A percentile compares a stretch with the other conserved stretches of the same genome.
Evolutionary conservation across 2,797 vertebrate species (phyloP).

Genomic region (Tenualosa ilisha): DNA sequence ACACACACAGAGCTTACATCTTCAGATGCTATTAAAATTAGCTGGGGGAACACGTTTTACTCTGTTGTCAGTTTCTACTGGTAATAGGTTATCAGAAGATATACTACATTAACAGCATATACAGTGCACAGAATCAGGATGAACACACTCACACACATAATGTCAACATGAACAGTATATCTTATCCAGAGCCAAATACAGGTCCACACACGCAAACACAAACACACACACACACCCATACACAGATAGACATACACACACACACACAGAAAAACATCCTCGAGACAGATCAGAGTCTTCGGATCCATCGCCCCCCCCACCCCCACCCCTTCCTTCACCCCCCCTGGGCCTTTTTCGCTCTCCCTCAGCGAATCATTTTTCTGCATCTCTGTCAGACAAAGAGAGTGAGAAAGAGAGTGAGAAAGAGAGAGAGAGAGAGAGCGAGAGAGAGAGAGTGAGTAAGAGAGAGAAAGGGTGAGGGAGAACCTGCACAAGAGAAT

Average conservation of each 20-base stretch:
- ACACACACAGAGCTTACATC: not conserved
- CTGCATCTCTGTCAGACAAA: slow-evolving; percentile 8
- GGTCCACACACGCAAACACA: not conserved
- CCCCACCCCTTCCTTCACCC: not conserved
- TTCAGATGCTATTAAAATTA: not conserved
- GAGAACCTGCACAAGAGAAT: not conserved
- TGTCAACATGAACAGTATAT: not conserved
- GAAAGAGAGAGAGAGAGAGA: not conserved
- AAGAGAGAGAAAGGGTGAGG: no score
- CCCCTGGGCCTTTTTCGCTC: not conserved
- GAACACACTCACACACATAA: not conserved
- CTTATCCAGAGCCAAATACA: not conserved
- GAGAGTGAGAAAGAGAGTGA: no score
- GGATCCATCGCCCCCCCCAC: not conserved
- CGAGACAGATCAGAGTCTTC: not conserved
- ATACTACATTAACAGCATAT: not conserved
- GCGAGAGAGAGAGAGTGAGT: no score
- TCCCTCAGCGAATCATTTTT: slow-evolving; percentile 12
- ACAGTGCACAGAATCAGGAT: not conserved
- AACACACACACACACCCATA: not conserved
- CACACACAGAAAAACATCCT: slow-evolving; percentile 9
- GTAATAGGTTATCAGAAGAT: not conserved
- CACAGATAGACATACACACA: not conserved
- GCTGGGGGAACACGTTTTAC: not conserved
- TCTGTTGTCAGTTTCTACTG: not conserved